Base-by-base conservation (phyloP, 2,888 invertebrate genomes). In the Molorchus minor region DNA sequence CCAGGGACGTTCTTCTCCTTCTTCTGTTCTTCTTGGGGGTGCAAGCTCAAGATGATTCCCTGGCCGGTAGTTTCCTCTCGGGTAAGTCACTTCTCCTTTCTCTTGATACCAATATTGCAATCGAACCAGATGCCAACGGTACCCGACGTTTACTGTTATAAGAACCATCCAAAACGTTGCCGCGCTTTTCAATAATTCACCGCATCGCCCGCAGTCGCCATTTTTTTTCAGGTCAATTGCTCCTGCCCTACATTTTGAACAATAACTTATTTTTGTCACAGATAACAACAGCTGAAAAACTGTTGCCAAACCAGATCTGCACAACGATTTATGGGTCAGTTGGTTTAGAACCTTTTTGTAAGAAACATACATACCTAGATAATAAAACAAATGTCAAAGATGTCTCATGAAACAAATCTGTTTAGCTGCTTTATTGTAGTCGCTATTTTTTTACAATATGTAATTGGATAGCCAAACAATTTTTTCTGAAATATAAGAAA, bases 61-160 rank as follows among this genome's bases (percentile, higher is more conserved):
- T 93, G 76, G 90, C 92, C 62, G 90, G 91, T 74, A 91, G 91
- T 75, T 90, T 93, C 79, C 83, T 93, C 55, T 91, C 92, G 81
- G 92, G 92, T 92, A 83, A 38, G 66, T 65, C 47, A 44, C 47
- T 33, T 62, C 49, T 51, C 19, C 36, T 19, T 44, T 53, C 17
- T 25, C 45, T 44, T 38, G 19, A 16, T 35, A 21, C 47, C 38
- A 47, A 58, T 46, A 54, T 67, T 56, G 30, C 25, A 8, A 25
- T 12, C 58, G 55, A 49, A 55, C 52, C 51, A 57, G 63, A 55
- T 57, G 40, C 55, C 60, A 69, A 70, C 69, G 68, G 69, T 69
- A 67, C 55, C 56, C 56, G 33, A 15, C 21, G 36, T 46, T 65
- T 69, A 70, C 70, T 68, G 70, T 70, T 70, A 70, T 58, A 62